Evolutionary conservation across 2,888 invertebrate species (phyloP).

Genomic region (Parasteatoda lunata): DNA sequence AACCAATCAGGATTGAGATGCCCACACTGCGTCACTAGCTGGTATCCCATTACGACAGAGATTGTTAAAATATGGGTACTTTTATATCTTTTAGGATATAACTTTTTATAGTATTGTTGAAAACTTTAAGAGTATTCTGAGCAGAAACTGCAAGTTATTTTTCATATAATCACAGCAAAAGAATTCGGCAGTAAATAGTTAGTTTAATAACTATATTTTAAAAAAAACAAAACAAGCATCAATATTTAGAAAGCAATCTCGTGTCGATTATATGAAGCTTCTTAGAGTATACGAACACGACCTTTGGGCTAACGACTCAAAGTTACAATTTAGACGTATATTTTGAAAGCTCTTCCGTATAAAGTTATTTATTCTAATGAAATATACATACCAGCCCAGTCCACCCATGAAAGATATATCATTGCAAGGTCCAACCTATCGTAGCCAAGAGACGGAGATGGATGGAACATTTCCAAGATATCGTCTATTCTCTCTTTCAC

Average conservation of each 20-base stretch:
- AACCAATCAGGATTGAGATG: too few relatives aligned
- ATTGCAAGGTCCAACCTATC: constrained; percentile 70
- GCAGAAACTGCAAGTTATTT: too few relatives aligned
- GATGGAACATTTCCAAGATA: constrained; percentile 39
- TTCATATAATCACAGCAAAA: too few relatives aligned
- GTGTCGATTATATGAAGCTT: not conserved
- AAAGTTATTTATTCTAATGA: not conserved
- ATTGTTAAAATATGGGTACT: too few relatives aligned
- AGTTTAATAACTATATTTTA: not conserved
- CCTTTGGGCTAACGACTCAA: not conserved
- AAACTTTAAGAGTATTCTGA: too few relatives aligned
- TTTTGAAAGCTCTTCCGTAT: not conserved
- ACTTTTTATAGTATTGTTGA: too few relatives aligned
- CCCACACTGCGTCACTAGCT: too few relatives aligned
- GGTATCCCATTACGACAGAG: too few relatives aligned
- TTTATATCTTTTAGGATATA: too few relatives aligned
- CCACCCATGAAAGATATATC: constrained; percentile 64
- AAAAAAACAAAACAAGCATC: not conserved
- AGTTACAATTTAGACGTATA: not conserved
- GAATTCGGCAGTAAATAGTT: not conserved
- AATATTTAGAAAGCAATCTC: not conserved
- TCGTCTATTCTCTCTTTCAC: constrained; percentile 43
- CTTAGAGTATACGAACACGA: not conserved
- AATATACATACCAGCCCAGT: constrained; percentile 50
- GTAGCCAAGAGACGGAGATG: not conserved